Conservation (phyloP, 2,797 vertebrate species). For the Propithecus perrieri region DNA sequence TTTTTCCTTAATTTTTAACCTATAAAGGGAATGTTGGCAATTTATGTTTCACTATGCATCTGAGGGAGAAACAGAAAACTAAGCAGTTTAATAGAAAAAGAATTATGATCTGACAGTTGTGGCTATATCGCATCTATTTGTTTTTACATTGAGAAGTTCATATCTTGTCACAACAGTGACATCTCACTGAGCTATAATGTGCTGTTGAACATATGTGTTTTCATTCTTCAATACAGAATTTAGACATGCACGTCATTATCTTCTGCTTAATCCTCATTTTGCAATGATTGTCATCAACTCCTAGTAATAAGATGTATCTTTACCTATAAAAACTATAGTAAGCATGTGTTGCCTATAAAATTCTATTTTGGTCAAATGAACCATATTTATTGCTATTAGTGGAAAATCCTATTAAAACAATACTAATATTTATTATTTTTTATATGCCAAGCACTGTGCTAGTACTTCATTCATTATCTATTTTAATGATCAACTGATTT, state of each 20-base stretch:
- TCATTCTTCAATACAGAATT: conserved; percentile 22
- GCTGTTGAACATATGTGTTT: neutral
- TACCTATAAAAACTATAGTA: neutral
- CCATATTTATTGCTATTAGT: neutral
- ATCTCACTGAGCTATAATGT: conserved; percentile 32
- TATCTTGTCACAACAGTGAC: conserved; percentile 21
- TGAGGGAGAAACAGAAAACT: conserved; percentile 26
- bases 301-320: neutral
- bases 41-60: neutral
- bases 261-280: conserved; percentile 47
- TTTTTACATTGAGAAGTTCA: conserved; percentile 52
- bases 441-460: neutral
- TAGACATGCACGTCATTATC: neutral
- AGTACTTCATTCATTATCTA: neutral
- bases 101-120: conserved; percentile 14
- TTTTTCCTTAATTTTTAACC: conserved; percentile 53
- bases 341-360: neutral
- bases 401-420: conserved; percentile 10
- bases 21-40: conserved; percentile 47
- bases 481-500: neutral
- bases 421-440: neutral
- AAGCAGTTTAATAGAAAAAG: conserved; percentile 5
- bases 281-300: neutral
- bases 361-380: neutral
- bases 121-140: conserved; percentile 19